Evolutionary conservation across 2,888 invertebrate genomes (phyloP).

Genomic region (Apodemia zela): DNA sequence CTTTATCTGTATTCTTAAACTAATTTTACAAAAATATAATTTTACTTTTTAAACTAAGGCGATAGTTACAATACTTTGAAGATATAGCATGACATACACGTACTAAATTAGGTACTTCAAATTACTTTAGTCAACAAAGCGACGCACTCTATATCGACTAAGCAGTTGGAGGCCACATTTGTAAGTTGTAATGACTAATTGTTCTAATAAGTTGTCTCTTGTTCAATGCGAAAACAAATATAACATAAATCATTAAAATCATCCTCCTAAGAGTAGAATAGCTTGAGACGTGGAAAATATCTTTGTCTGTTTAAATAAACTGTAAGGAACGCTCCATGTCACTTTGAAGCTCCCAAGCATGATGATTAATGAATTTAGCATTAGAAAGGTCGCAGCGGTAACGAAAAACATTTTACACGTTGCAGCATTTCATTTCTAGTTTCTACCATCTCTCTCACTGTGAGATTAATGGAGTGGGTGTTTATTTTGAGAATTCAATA

Average conservation of each 20-base stretch:
- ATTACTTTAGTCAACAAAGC: too few species aligned
- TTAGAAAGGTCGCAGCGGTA: conserved; percentile 43
- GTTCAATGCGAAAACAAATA: neutral
- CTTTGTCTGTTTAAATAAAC: conserved; percentile 14
- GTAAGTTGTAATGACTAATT: neutral
- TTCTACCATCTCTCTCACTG: conserved; percentile 45
- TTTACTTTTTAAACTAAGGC: too few species aligned
- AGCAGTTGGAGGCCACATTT: too few species aligned
- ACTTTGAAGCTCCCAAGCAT: conserved; percentile 34
- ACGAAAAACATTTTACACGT: conserved; percentile 45
- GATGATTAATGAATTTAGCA: conserved; percentile 61
- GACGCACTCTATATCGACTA: too few species aligned
- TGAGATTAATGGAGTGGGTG: conserved; percentile 38
- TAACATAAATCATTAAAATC: conserved; percentile 6
- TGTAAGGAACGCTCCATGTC: conserved; percentile 37
- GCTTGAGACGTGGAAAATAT: neutral
- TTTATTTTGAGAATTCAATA: neutral
- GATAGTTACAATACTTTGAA: too few species aligned
- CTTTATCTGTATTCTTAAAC: too few species aligned
- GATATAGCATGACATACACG: too few species aligned
- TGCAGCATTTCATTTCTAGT: conserved; percentile 25
- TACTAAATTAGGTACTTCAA: too few species aligned
- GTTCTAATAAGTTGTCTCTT: neutral
- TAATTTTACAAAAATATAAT: too few species aligned
- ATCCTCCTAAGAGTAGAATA: neutral